These are phyloP conservation scores for Chironomus tentans DNA, from an alignment of 2,888 invertebrate species.

Conservation along the genomic window DNA sequence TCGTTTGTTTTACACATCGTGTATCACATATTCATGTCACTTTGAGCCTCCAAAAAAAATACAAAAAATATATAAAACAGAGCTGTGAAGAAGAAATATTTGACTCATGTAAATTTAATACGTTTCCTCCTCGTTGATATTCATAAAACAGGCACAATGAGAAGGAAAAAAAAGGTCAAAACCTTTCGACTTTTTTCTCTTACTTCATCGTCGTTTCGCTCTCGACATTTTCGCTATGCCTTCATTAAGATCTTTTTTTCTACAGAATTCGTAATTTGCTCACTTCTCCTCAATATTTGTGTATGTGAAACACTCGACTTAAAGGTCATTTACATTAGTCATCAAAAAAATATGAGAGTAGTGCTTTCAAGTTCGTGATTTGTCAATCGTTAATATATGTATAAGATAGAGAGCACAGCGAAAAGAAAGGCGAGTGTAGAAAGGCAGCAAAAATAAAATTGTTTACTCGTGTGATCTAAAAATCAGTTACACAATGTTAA, in stretches of 20 bases:
- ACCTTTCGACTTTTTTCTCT: background rate
- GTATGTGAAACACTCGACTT: background rate
- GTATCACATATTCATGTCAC: too few species aligned
- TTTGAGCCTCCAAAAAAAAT: too few species aligned
- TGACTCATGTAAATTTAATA: slow-evolving; percentile 20
- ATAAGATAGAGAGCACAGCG: background rate
- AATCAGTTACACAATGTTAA: too few species aligned
- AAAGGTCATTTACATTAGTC: slow-evolving; percentile 15
- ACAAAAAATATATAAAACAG: too few species aligned
- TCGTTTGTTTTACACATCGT: too few species aligned
- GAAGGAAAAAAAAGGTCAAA: background rate
- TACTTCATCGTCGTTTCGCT: background rate
- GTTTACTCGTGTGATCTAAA: too few species aligned
- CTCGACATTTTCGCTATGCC: slow-evolving; percentile 1
- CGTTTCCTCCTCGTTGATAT: background rate
- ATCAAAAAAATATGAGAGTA: background rate
- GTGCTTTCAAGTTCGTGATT: background rate
- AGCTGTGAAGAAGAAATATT: background rate
- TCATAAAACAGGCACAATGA: background rate
- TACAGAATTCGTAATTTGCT: background rate
- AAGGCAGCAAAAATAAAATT: too few species aligned
- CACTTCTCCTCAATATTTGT: background rate
- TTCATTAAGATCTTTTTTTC: background rate
- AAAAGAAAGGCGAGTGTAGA: too few species aligned
- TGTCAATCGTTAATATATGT: background rate